Base-by-base conservation (phyloP, 53 echinoderm and acorn worm species). In the Henricia sp. region DNA sequence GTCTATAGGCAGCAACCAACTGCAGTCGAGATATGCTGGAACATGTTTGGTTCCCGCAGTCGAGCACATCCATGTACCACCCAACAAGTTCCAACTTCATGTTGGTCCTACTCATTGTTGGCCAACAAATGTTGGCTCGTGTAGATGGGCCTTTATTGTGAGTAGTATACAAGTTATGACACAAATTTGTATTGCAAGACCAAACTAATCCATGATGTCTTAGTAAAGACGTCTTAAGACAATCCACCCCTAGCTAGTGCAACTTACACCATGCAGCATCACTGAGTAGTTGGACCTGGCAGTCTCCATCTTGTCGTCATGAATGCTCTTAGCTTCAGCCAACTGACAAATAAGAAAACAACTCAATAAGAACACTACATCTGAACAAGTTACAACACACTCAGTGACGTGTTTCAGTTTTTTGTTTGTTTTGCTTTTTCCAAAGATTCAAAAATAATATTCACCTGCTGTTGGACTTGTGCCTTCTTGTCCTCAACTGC, bases 401-500 rank as follows among this genome's bases (percentile, higher is more conserved):
- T 67, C 14, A 4, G 14, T 23, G 44, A 9, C 44, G 13, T 9
- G 13, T 44, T 44, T 44, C 13, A 44, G 6, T 44, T 44, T 44
- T 9, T 9, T 44, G 44, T 13, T 44, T 9, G 44, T 44, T 44
- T 44, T 44, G 6, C 6, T 13, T 44, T 44, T 44, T 44, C 13
- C 6, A 13, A 9, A 44, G 6, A 44, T 13, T 9, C 44, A 44
- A 44, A 44, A 44, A 33, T 4, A 41, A 19, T 23, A 36, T 50
- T 19, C 71, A 95, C 95, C 95, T 95, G 85, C 51, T 86, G 70
- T 83, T 86, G 85, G 71, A 95, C 65, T 32, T 66, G 48, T 33
- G 66, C 60, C 37, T 88, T 90, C 68, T 93, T 86, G 48, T 93
- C 95, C 23, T 86, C 88, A 4, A 95, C 41, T 10, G 46, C 77